Conservation (phyloP, 2,113 vertebrate species). For the Lepidiolamprologus cunningtoni region DNA sequence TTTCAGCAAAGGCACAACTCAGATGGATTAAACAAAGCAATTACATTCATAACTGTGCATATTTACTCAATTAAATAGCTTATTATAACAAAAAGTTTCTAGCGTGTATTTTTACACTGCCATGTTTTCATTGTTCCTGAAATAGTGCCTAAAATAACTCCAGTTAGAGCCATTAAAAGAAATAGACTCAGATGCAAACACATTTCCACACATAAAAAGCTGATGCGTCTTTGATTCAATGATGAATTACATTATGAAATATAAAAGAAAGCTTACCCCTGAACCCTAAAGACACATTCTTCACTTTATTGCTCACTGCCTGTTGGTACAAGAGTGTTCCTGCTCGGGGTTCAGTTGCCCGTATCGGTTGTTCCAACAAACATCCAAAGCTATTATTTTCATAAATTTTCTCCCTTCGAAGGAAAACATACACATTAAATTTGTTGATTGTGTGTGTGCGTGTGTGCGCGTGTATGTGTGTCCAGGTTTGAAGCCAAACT, state of each 20-base stretch:
- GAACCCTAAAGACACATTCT: slow-evolving; percentile 30
- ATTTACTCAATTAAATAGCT: slow-evolving; percentile 23
- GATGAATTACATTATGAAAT: slow-evolving; percentile 6
- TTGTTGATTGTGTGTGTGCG: slow-evolving; percentile 27
- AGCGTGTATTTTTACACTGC: neutral
- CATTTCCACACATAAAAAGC: neutral
- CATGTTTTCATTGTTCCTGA: neutral
- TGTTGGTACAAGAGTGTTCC: slow-evolving; percentile 42
- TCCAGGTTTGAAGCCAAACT: slow-evolving; percentile 21
- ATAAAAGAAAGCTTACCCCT: neutral
- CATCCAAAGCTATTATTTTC: slow-evolving; percentile 57
- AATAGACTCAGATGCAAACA: neutral
- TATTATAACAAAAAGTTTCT: neutral
- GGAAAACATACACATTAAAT: slow-evolving; percentile 46
- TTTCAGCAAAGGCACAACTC: neutral
- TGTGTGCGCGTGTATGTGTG: neutral
- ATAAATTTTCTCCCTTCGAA: slow-evolving; percentile 33
- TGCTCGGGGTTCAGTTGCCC: slow-evolving; percentile 27
- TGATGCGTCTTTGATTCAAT: neutral
- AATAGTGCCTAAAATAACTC: neutral
- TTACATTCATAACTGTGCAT: neutral
- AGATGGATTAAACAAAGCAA: neutral
- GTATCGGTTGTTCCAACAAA: slow-evolving; percentile 44
- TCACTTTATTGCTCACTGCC: slow-evolving; percentile 34
- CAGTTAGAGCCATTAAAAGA: neutral